These are phyloP conservation scores for Aricia agestis DNA, from an alignment of 1,140 invertebrate genomes.

Conservation along the genomic window DNA sequence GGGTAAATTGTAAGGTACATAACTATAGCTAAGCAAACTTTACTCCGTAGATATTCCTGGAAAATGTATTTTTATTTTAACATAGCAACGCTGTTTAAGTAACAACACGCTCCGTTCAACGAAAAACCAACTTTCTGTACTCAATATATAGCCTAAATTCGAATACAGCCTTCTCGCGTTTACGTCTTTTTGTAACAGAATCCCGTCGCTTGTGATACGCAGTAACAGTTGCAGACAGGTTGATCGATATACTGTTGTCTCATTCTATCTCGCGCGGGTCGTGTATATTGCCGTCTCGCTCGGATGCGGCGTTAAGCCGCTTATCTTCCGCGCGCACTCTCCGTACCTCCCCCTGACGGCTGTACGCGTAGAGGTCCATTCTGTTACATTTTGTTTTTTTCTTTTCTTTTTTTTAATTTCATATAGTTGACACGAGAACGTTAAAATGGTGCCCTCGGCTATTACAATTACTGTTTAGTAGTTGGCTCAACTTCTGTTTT, in stretches of 20 bases:
- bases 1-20: constrained; percentile 56
- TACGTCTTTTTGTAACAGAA: constrained; percentile 35
- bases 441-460: not conserved
- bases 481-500: not conserved
- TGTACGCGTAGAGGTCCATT: constrained; percentile 60
- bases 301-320: constrained; percentile 67
- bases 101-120: constrained; percentile 28
- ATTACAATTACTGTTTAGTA: constrained; percentile 1
- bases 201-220: constrained; percentile 41
- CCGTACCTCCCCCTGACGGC: constrained; percentile 49
- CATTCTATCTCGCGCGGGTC: constrained; percentile 26
- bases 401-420: constrained; percentile 18
- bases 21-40: constrained; percentile 63
- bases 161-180: constrained; percentile 19
- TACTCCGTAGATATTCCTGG: constrained; percentile 69
- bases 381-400: constrained; percentile 39
- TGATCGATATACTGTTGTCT: constrained; percentile 52
- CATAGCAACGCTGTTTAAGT: constrained; percentile 30
- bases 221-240: constrained; percentile 63
- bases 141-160: not conserved
- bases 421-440: constrained; percentile 1
- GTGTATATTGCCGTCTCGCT: constrained; percentile 39
- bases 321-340: constrained; percentile 71
- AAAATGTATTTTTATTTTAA: constrained; percentile 75
- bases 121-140: constrained; percentile 25